Percentiles rank a stretch among this genome's conserved stretches.
phyloP scores from a whole-genome alignment of 2,797 vertebrate species.

The Poecilia velifera region DNA sequence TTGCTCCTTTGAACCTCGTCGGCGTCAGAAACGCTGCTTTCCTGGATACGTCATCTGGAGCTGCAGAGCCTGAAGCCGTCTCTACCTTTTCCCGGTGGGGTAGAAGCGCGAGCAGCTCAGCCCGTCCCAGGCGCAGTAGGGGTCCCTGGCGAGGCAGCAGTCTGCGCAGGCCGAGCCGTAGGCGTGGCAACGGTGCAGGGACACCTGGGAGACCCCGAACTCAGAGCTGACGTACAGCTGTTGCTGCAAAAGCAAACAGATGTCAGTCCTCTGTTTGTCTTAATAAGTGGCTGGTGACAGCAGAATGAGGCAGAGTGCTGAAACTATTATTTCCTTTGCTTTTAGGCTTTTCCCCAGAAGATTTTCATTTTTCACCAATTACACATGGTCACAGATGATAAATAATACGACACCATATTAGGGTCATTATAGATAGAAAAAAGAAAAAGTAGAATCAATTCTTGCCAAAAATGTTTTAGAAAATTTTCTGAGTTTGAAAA shows the following conservation, averaged over 20 bases:
- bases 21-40: neutral
- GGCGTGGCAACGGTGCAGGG: slow-evolving; percentile 93
- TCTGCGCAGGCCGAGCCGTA: slow-evolving; percentile 95
- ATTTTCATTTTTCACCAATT: slow-evolving; percentile 21
- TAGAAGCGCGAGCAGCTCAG: slow-evolving; percentile 95
- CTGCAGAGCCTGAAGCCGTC: neutral
- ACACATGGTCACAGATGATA: slow-evolving; percentile 15
- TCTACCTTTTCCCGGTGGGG: slow-evolving; percentile 92
- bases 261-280: slow-evolving; percentile 72
- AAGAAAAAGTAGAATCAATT: too few relatives aligned
- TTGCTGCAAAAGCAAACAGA: slow-evolving; percentile 87
- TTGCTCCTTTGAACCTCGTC: slow-evolving; percentile 10
- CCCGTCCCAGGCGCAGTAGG: slow-evolving; percentile 98
- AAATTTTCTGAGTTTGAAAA: too few relatives aligned
- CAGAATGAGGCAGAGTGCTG: slow-evolving; percentile 61
- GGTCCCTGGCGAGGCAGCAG: slow-evolving; percentile 96
- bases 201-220: slow-evolving; percentile 92
- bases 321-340: slow-evolving; percentile 50
- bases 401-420: neutral
- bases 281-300: slow-evolving; percentile 67
- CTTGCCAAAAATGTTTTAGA: too few relatives aligned
- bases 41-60: neutral
- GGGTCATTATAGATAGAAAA: too few relatives aligned
- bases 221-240: slow-evolving; percentile 95
- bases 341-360: slow-evolving; percentile 37